Percentiles rank a stretch among this genome's conserved stretches.
Conservation (phyloP, 2,113 vertebrate species). For the Dasyurus viverrinus region DNA sequence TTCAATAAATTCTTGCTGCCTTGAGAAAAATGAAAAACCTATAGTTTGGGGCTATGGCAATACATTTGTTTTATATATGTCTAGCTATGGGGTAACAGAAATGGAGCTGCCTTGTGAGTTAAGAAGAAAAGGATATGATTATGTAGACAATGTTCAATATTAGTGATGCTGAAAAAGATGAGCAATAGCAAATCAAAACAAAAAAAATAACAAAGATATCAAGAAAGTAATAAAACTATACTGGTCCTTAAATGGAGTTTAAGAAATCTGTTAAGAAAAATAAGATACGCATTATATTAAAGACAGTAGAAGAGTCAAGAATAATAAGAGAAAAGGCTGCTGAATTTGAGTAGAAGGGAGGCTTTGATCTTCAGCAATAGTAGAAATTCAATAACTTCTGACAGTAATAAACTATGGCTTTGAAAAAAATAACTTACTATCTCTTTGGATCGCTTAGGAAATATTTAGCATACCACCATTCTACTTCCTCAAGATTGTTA, state of each 20-base stretch:
- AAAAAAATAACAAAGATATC: neutral
- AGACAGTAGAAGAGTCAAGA: neutral
- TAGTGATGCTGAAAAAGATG: neutral
- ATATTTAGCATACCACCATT: neutral
- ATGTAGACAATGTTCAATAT: neutral
- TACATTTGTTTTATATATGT: neutral
- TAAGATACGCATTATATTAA: too few species aligned
- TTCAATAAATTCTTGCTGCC: conserved; percentile 32
- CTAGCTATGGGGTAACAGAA: neutral
- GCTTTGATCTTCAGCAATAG: neutral
- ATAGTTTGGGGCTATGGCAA: neutral
- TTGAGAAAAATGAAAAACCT: neutral
- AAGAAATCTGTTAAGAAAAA: neutral
- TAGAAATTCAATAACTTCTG: neutral
- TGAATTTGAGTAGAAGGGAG: neutral
- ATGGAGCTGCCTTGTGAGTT: neutral
- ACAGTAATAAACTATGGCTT: neutral
- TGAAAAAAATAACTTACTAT: neutral
- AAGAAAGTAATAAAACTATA: neutral
- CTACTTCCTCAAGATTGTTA: neutral
- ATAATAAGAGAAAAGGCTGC: neutral
- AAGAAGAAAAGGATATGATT: neutral
- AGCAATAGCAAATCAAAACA: neutral
- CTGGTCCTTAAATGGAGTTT: neutral
- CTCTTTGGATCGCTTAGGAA: neutral